These are phyloP conservation scores for Liopterus haemorrhoidalis DNA, from an alignment of 2,888 invertebrate genomes.

Conservation along the genomic window DNA sequence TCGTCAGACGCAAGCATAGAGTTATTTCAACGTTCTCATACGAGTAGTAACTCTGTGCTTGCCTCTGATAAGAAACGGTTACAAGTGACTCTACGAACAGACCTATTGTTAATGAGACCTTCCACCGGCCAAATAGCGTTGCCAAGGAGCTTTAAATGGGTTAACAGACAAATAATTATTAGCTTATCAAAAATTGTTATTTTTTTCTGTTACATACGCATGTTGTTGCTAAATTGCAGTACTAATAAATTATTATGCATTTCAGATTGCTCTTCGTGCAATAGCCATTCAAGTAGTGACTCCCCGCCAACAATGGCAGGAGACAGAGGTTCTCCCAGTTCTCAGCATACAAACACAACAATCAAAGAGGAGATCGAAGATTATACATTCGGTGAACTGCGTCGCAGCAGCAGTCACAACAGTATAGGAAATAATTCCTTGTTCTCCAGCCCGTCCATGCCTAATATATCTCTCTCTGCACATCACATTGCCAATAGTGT, in stretches of 20 bases:
- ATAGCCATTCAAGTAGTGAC: constrained; percentile 69
- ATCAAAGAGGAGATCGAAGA: constrained; percentile 25
- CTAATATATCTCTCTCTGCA: constrained; percentile 82
- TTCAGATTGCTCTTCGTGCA: constrained; percentile 50
- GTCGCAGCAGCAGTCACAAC: constrained; percentile 66
- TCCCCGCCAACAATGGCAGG: constrained; percentile 59
- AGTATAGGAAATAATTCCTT: constrained; percentile 47
- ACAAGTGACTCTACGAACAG: too few species aligned
- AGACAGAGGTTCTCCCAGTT: constrained; percentile 62
- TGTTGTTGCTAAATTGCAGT: too few species aligned
- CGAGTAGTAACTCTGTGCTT: too few species aligned
- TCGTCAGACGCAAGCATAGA: too few species aligned
- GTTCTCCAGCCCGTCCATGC: constrained; percentile 94
- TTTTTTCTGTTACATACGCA: too few species aligned
- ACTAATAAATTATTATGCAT: constrained; percentile 27
- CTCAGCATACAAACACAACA: constrained; percentile 52
- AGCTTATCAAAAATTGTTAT: too few species aligned
- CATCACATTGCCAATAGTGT: constrained; percentile 42
- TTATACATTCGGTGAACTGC: constrained; percentile 33
- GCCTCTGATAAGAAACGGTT: too few species aligned
- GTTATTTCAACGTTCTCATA: too few species aligned
- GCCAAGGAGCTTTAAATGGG: too few species aligned
- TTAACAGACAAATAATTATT: too few species aligned
- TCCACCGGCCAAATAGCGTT: too few species aligned
- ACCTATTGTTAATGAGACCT: too few species aligned